These are phyloP conservation scores for Hippoglossus stenolepis DNA, from an alignment of 2,113 vertebrate genomes.

Conservation along the genomic window DNA sequence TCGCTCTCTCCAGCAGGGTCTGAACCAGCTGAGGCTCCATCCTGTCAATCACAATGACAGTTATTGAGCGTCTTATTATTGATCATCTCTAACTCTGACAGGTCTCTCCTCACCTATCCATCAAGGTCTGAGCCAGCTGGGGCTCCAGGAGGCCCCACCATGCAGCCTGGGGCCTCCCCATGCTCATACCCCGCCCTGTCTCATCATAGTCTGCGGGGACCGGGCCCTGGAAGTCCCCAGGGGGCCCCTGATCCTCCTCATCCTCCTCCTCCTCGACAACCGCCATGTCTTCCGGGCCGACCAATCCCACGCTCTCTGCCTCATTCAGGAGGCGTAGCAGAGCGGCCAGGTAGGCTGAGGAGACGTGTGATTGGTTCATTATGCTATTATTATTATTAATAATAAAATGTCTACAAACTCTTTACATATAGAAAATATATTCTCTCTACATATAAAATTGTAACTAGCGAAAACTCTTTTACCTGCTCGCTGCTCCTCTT, in stretches of 20 bases:
- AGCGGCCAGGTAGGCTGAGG: conserved; percentile 75
- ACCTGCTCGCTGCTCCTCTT: conserved; percentile 68
- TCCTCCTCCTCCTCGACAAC: conserved; percentile 70
- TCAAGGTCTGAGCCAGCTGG: conserved; percentile 75
- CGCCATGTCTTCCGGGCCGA: conserved; percentile 41
- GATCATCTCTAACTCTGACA: background rate
- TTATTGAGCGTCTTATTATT: background rate
- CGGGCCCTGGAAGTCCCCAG: conserved; percentile 68
- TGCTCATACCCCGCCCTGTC: conserved; percentile 66
- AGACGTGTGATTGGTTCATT: conserved; percentile 17
- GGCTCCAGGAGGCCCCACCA: conserved; percentile 71
- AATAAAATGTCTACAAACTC: too few relatives aligned
- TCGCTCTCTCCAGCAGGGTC: conserved; percentile 73
- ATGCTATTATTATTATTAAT: background rate
- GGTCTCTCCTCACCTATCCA: conserved; percentile 69
- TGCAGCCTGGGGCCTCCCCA: conserved; percentile 67
- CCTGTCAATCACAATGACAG: conserved; percentile 33
- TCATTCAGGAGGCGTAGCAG: conserved; percentile 82
- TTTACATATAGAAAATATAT: too few relatives aligned
- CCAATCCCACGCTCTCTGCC: conserved; percentile 60
- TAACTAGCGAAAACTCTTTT: background rate
- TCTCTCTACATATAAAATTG: too few relatives aligned
- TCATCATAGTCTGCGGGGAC: conserved; percentile 82
- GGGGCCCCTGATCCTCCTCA: conserved; percentile 64
- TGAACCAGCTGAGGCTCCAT: conserved; percentile 80